Evolutionary conservation across 1,140 invertebrate species (phyloP), one percentile per base, ranked within the genome.

Genomic region (Oedothorax gibbosus): DNA sequence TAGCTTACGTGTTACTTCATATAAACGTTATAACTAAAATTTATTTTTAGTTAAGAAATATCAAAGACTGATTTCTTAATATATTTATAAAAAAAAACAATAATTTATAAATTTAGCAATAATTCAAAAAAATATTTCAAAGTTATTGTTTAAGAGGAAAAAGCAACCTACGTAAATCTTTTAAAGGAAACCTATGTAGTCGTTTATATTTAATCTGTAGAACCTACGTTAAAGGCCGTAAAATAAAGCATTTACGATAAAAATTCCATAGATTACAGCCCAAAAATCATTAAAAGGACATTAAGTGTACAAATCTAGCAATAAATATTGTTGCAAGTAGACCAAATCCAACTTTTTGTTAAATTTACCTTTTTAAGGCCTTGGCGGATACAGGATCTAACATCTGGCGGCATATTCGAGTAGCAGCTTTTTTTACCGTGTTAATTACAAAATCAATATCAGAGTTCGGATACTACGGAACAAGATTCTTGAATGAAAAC

Each of bases 391-490:
- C 10, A 57, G 68, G 14, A 80, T 69, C 21, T 66, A 65, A 51
- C 66, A 80, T 66, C 78, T 80, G 66, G 78, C 57, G 65, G 78
- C 78, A 80, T 51, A 69, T 65, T 65, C 50, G 53, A 50, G 66
- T 69, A 80, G 78, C 65, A 66, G 20, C 65, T 69, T 69, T 71
- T 80, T 80, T 35, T 35, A 35, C 35, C 35, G 35, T 35, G 66
- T 80, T 80, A 80, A 80, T 80, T 80, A 80, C 78, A 80, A 80
- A 80, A 80, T 80, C 78, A 80, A 80, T 80, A 80, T 80, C 65
- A 69, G 57, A 57, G 50, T 57, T 49, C 65, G 51, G 57, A 68
- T 21, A 57, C 66, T 66, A 69, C 51, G 66, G 54, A 54, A 80
- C 66, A 71, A 80, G 35, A 11, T 15, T 71, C 14, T 65, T 57